Base-by-base conservation (phyloP, 37 sponge, comb jelly and placozoan species). In the Cladorhizidae sp. region DNA sequence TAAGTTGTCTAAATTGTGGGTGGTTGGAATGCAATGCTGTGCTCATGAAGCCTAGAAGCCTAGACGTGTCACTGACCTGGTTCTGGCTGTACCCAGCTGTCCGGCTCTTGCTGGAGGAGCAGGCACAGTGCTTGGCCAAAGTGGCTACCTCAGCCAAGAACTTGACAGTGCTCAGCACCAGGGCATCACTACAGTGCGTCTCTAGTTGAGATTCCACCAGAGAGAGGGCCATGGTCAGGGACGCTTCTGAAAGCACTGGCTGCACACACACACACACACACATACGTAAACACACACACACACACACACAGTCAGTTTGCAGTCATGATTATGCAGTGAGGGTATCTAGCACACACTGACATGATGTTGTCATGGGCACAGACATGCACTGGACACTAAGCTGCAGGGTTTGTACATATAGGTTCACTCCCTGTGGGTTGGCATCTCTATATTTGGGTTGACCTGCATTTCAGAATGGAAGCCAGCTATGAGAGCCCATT, bases 21-120 rank as follows among this genome's bases (percentile, higher is more conserved):
- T n/a, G n/a, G n/a, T n/a, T n/a, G n/a, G n/a, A n/a, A n/a, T n/a
- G n/a, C n/a, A n/a, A n/a, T n/a, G n/a, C n/a, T n/a, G n/a, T n/a
- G n/a, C n/a, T n/a, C n/a, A n/a, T n/a, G n/a, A n/a, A n/a, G n/a
- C n/a, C n/a, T n/a, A n/a, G n/a, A n/a, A n/a, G n/a, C n/a, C n/a
- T n/a, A n/a, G n/a, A n/a, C n/a, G n/a, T n/a, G n/a, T n/a, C n/a
- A 20, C 40, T 18, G 12, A 79, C 80, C 80, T 79, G 80, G 11
- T 69, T 57, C 35, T 43, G n/a, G 20, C 56, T 67, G 80, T 79
- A 79, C 1, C 51, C 36, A 3, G 35, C 18, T 9, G 5, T 38
- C 17, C 54, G 17, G 54, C 43, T 31, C 54, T 78, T 58, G 5
- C 36, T 58, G 21, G 28, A 8, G 36, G 20, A 18, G 15, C 2